phyloP scores from a whole-genome alignment of 2,113 vertebrate genomes.

The Tachysurus fulvidraco region DNA sequence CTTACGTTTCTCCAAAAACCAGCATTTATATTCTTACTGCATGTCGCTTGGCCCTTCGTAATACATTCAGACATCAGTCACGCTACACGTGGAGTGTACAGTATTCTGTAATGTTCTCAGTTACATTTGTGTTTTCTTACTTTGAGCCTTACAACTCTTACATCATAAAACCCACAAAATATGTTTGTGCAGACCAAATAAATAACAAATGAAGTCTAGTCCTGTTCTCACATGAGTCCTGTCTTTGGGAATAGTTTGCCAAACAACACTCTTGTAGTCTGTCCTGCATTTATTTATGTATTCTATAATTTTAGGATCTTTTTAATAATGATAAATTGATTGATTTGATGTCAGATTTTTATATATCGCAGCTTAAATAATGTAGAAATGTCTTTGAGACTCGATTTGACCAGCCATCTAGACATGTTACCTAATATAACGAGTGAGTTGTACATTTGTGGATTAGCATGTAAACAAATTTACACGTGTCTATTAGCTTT shows the following conservation, averaged over 20 bases:
- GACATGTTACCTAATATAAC: too few relatives aligned
- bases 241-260: background rate
- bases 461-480: too few relatives aligned
- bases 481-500: too few relatives aligned
- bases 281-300: background rate
- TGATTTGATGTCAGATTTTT: too few relatives aligned
- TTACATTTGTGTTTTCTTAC: background rate
- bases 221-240: slow-evolving; percentile 30
- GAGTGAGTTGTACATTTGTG: too few relatives aligned
- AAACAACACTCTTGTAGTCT: background rate
- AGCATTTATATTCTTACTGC: background rate
- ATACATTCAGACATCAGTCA: slow-evolving; percentile 12
- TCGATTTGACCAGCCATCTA: too few relatives aligned
- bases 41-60: background rate
- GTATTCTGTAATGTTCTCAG: background rate
- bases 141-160: slow-evolving; percentile 33
- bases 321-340: too few relatives aligned
- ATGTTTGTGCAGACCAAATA: slow-evolving; percentile 47
- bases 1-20: background rate
- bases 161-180: slow-evolving; percentile 51
- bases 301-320: background rate
- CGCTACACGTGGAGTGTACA: background rate
- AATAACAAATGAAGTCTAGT: slow-evolving; percentile 37
- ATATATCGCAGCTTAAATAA: background rate
- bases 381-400: too few relatives aligned